phyloP scores from a whole-genome alignment of 2,113 vertebrate species.

The Halichoerus grypus region DNA sequence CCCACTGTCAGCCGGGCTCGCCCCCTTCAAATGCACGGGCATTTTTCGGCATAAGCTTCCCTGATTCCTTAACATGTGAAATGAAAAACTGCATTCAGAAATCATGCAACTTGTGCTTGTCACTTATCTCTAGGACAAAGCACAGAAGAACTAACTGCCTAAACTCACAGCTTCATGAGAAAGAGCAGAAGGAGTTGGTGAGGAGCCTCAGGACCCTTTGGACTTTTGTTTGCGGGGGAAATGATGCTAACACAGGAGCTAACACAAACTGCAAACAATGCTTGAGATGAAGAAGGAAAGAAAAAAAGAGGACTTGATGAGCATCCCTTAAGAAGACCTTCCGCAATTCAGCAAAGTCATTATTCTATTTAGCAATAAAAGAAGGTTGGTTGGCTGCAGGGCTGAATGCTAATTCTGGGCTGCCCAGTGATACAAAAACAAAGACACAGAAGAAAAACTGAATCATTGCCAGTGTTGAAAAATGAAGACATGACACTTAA shows the following conservation, averaged over 20 bases:
- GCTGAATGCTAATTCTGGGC: neutral
- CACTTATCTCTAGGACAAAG: neutral
- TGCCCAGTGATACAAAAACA: neutral
- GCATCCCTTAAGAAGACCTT: neutral
- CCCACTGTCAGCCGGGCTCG: neutral
- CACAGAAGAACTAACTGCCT: neutral
- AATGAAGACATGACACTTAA: neutral
- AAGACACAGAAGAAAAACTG: neutral
- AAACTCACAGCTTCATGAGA: neutral
- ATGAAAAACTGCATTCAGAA: neutral
- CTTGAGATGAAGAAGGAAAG: neutral
- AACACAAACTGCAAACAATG: neutral
- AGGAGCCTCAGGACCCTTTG: neutral
- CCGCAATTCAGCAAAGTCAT: neutral
- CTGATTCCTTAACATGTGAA: neutral
- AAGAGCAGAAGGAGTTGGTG: neutral
- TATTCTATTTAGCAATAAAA: neutral
- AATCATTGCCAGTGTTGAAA: neutral
- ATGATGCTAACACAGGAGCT: neutral
- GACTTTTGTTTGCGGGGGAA: neutral
- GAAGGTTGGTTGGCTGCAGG: neutral
- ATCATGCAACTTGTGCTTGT: neutral
- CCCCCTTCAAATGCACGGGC: neutral
- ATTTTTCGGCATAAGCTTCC: neutral
- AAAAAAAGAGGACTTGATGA: neutral